Evolutionary conservation across 2,888 invertebrate species (phyloP), one percentile per base, ranked within the genome.

Genomic region (Himalopsyche anomala): DNA sequence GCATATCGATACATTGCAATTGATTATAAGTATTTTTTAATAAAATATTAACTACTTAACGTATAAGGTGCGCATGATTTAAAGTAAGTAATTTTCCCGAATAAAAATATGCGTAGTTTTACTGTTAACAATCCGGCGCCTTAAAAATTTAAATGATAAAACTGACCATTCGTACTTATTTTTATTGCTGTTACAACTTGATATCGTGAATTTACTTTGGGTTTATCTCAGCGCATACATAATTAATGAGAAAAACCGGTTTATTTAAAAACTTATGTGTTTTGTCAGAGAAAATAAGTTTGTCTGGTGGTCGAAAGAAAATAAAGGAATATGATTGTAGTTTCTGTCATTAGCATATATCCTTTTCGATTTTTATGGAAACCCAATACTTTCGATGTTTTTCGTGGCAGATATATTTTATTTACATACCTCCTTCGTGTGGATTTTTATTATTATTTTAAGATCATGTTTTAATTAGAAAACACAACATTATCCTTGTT

Each of bases 211-310:
- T 62, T 62, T 19, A 62, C 19, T 62, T 62, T 28, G 11, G 62
- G 5, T 38, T 40, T 80, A 80, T 80, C 80, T 80, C 80, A 8
- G 17, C 42, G 40, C 80, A 80, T 80, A n/a, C 42, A 80, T 80
- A 80, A 80, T 80, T 80, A 80, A 80, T 80, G 80, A 80, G n/a
- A 17, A 80, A 80, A 36, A 42, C 80, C 19, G 80, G 80, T 80
- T 80, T 80, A 80, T 80, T 80, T 40, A 36, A 80, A 79, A 40
- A 80, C 80, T 38, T 80, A 80, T 80, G 80, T 5, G 40, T 80
- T 80, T 80, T 80, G 80, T n/a, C 80, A 42, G 80, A n/a, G 51
- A 62, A 62, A 62, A 62, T 62, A 62, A 62, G 62, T 62, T 62
- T 62, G 62, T 62, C 62, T 62, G 19, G n/a, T 28, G 28, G 62